A percentile compares a stretch with the other conserved stretches of the same genome.
phyloP scores from a whole-genome alignment of 2,113 vertebrate species.

The Speoplatyrhinus poulsoni region DNA sequence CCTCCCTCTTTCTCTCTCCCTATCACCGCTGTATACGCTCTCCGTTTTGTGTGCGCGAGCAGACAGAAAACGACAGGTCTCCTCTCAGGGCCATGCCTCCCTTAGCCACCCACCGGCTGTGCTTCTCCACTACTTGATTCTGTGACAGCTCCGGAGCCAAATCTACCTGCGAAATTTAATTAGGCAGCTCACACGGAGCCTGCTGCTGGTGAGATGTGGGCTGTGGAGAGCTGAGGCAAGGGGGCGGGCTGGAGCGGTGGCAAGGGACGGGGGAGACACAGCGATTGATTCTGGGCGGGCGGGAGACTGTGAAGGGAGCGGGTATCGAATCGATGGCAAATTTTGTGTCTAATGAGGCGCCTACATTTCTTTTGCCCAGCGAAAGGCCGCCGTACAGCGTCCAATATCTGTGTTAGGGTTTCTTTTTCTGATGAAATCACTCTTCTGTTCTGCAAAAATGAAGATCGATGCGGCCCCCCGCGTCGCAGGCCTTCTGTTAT shows the following conservation, averaged over 20 bases:
- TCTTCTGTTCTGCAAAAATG: conserved; percentile 55
- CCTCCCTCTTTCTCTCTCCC: too few relatives aligned
- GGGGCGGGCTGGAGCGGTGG: conserved; percentile 22
- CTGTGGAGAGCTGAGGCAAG: conserved; percentile 48
- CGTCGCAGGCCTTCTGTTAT: conserved; percentile 37
- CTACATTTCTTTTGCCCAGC: conserved; percentile 58
- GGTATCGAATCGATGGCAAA: conserved; percentile 68
- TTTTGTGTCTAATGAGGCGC: conserved; percentile 77
- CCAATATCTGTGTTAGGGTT: conserved; percentile 58
- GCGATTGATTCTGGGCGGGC: conserved; percentile 67
- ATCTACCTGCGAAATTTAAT: conserved; percentile 73
- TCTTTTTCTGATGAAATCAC: conserved; percentile 46
- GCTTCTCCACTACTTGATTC: conserved; percentile 55
- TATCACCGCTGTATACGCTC: conserved; percentile 15
- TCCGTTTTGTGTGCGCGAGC: conserved; percentile 33
- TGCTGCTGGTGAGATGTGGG: conserved; percentile 29
- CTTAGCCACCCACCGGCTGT: conserved; percentile 32
- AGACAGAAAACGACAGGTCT: conserved; percentile 44
- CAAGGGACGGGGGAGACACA: conserved; percentile 51
- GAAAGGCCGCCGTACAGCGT: conserved; percentile 59
- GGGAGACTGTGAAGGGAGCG: conserved; percentile 49
- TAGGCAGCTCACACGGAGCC: conserved; percentile 48
- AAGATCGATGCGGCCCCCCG: conserved; percentile 52
- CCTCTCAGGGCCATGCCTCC: conserved; percentile 36
- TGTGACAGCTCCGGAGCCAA: conserved; percentile 46